phyloP scores from a whole-genome alignment of 1,140 invertebrate species.

The Magallana angulata region DNA sequence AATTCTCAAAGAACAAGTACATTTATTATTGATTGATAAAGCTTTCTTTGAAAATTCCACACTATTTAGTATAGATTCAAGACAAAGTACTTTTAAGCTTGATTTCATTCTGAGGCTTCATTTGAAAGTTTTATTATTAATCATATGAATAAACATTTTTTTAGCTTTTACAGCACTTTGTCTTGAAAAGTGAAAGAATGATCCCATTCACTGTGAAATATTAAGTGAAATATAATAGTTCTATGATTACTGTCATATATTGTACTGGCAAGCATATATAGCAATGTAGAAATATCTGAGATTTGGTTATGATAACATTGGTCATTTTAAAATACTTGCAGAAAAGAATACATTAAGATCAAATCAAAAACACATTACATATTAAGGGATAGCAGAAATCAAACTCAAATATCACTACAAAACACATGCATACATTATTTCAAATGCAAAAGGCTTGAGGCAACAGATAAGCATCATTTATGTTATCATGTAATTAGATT shows the following conservation, averaged over 20 bases:
- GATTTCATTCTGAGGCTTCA: background rate
- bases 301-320: background rate
- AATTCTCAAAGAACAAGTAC: background rate
- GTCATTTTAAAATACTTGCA: no score
- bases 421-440: no score
- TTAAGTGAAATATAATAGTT: background rate
- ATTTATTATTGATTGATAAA: background rate
- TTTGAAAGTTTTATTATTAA: background rate
- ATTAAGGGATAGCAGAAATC: no score
- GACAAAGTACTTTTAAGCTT: slow-evolving; percentile 10
- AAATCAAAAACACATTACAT: no score
- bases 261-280: background rate
- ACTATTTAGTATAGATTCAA: background rate
- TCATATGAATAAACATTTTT: background rate
- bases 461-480: no score
- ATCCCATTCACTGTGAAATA: background rate
- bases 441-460: no score
- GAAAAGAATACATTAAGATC: no score
- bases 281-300: slow-evolving; percentile 22
- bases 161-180: slow-evolving; percentile 21
- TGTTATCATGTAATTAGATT: no score
- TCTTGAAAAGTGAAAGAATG: background rate
- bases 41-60: slow-evolving; percentile 26
- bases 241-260: background rate
- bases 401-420: no score